Evolutionary conservation across 2,797 vertebrate genomes (phyloP).

Genomic region (Anguilla megastoma): DNA sequence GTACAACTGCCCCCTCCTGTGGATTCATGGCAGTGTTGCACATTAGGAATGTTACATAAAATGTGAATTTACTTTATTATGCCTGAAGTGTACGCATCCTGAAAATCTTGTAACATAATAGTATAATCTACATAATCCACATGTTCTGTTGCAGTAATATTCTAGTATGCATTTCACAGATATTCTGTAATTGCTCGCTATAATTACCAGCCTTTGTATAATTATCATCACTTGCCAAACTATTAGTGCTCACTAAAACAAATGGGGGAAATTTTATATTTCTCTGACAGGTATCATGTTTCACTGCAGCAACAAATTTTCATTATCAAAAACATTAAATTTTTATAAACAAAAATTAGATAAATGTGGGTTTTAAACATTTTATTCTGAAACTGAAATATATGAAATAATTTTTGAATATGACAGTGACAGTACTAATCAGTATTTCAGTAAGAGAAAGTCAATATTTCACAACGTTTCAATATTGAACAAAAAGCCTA

Average conservation of each 20-base stretch:
- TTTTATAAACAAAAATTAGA: background rate
- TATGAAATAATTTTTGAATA: conserved; percentile 1
- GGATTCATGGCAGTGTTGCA: conserved; percentile 1
- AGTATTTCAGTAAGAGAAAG: background rate
- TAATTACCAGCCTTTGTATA: background rate
- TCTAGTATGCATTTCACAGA: background rate
- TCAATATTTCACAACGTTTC: no score
- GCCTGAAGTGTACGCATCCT: background rate
- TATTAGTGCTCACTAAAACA: background rate
- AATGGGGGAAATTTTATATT: background rate
- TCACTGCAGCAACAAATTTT: background rate
- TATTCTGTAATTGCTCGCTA: background rate
- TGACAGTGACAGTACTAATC: background rate
- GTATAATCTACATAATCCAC: background rate
- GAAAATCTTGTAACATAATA: background rate
- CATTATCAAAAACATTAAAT: background rate
- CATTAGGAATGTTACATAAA: background rate
- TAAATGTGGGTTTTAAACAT: background rate
- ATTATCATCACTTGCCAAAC: background rate
- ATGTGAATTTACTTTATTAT: background rate
- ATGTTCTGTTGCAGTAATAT: background rate
- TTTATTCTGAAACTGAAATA: background rate
- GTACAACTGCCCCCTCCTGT: conserved; percentile 2
- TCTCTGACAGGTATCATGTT: background rate
- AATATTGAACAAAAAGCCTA: background rate